Base-by-base conservation (phyloP, 1,140 invertebrate species). In the Camponotus floridanus region DNA sequence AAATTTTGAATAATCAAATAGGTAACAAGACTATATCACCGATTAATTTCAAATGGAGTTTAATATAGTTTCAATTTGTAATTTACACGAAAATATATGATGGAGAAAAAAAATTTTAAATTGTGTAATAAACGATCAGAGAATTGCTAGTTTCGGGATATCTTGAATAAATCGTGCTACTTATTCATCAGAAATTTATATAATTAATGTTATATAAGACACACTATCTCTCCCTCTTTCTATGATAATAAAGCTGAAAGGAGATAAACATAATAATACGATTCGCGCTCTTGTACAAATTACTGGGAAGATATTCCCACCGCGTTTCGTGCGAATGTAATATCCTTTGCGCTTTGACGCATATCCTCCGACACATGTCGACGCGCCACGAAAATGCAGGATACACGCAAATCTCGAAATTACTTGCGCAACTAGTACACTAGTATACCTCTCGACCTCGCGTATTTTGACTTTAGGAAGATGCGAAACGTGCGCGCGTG, bases 271-370 rank as follows among this genome's bases (percentile, higher is more conserved):
- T 57, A 80, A 42, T 67, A 71, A 59, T 51, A 18, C 45, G 45
- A 81, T 71, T 71, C 51, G 67, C 26, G 67, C 33, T 26, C 26
- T 26, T 6, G 36, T 9, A 31, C 76, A 42, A 79, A 81, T 48
- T 81, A 7, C 51, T 11, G 51, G 18, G 39, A 45, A 71, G 45
- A 55, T 71, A 81, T 81, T 71, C 55, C 36, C 79, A 33, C 26
- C 8, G 9, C 39, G 18, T 57, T 57, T 31, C 65, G 36, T 21
- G 36, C 26, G 67, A 18, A 71, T 45, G 67, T 81, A 81, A 81
- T 73, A 81, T 68, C 64, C 76, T 57, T 79, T 71, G 79, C 79
- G 13, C 62, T 68, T 45, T 80, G 76, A 73, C 48, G 45, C 39
- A 48, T 73, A 83, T 59, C 51, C 39, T 45, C 57, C 3, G 51